Conservation (phyloP, 2,113 vertebrate species). For the Salminus brasiliensis region DNA sequence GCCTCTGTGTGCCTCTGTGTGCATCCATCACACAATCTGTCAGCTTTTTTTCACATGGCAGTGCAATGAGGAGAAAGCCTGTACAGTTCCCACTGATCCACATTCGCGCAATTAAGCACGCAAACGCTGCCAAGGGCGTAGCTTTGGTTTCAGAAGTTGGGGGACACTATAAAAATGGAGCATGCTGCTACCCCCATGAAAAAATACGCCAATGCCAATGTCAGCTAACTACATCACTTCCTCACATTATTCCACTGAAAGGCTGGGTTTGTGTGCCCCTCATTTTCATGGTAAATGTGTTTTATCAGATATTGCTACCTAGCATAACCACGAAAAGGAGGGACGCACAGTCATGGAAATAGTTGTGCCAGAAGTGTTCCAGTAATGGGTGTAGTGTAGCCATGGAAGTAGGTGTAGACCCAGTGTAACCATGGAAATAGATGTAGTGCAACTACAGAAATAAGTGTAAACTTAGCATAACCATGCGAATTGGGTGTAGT, state of each 20-base stretch:
- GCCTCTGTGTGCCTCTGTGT: slow-evolving; percentile 72
- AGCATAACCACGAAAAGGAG: no score
- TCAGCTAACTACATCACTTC: no score
- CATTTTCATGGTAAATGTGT: no score
- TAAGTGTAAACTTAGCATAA: neutral
- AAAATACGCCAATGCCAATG: no score
- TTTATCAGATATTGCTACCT: no score
- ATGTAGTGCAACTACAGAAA: neutral
- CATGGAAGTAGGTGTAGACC: no score
- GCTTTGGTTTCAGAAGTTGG: neutral
- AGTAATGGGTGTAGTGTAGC: no score
- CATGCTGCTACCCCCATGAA: neutral
- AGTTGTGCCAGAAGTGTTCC: no score
- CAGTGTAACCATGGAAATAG: neutral
- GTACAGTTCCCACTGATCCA: slow-evolving; percentile 39
- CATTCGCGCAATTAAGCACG: neutral
- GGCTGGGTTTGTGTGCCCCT: no score
- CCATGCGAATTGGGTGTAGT: neutral
- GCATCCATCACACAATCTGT: neutral
- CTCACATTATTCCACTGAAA: no score
- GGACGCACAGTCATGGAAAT: no score
- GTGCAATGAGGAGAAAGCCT: slow-evolving; percentile 44
- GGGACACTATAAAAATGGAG: neutral
- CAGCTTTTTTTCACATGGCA: slow-evolving; percentile 23
- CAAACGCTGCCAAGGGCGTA: neutral